Percentiles rank a stretch among this genome's conserved stretches.
These are phyloP conservation scores for Drosophila cardini DNA, from an alignment of 1,140 invertebrate species.

Conservation along the genomic window DNA sequence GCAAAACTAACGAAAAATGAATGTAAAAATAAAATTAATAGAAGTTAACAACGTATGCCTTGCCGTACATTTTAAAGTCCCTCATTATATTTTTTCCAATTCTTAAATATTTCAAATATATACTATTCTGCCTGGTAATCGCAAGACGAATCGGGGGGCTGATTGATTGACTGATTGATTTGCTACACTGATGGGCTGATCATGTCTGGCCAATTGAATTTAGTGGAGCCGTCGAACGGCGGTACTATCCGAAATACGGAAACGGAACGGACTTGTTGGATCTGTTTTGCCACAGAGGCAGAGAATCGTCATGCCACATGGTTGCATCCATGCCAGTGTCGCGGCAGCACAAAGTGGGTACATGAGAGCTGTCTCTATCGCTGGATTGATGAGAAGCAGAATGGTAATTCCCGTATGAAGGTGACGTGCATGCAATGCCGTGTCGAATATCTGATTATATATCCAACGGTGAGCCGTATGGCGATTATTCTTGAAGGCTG, in stretches of 20 bases:
- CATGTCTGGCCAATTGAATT: neutral
- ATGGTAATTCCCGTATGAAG: slow-evolving; percentile 92
- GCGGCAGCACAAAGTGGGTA: slow-evolving; percentile 97
- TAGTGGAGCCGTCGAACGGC: neutral
- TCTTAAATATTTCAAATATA: neutral
- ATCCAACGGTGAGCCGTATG: slow-evolving; percentile 93
- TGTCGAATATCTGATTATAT: slow-evolving; percentile 96
- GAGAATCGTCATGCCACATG: slow-evolving; percentile 94
- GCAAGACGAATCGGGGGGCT: slow-evolving; percentile 1
- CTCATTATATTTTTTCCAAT: neutral
- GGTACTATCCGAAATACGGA: neutral
- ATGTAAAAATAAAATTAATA: neutral
- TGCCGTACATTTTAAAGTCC: neutral
- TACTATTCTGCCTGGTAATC: neutral
- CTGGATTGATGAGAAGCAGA: slow-evolving; percentile 99
- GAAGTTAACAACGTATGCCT: neutral
- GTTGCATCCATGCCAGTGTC: slow-evolving; percentile 98
- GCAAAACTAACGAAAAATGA: no score
- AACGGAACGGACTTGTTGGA: slow-evolving; percentile 92
- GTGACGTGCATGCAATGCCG: slow-evolving; percentile 98
- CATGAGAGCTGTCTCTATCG: slow-evolving; percentile 97
- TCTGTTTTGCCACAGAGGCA: slow-evolving; percentile 97
- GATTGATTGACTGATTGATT: neutral
- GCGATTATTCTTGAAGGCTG: slow-evolving; percentile 93
- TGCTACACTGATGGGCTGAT: neutral